These are phyloP conservation scores for Neofelis nebulosa DNA, from an alignment of 2,113 vertebrate genomes.

Conservation along the genomic window DNA sequence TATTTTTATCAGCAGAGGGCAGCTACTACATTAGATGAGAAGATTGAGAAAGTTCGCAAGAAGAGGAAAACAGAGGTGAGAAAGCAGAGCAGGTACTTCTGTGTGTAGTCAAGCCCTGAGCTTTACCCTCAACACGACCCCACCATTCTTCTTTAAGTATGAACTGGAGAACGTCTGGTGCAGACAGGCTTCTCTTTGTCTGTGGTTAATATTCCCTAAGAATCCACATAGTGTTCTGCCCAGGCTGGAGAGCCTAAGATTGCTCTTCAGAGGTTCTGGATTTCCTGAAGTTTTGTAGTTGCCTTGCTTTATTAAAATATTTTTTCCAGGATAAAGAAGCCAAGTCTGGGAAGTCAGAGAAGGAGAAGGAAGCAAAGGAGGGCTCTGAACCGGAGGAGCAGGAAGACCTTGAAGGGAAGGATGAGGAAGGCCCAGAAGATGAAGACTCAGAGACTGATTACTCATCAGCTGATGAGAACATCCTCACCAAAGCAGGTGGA, in stretches of 20 bases:
- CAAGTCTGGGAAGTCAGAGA: conserved; percentile 67
- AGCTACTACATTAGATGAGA: conserved; percentile 95
- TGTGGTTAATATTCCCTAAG: not conserved
- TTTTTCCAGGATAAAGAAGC: conserved; percentile 87
- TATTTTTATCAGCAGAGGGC: conserved; percentile 84
- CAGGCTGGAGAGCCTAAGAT: not conserved
- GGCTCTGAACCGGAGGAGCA: conserved; percentile 40
- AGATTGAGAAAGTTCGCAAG: conserved; percentile 95
- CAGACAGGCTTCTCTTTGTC: not conserved
- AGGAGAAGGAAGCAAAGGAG: conserved; percentile 10
- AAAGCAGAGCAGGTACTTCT: not conserved
- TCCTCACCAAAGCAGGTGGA: conserved; percentile 93
- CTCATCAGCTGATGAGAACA: conserved; percentile 89
- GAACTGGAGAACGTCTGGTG: not conserved
- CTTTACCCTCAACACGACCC: accelerated
- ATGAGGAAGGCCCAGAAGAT: conserved; percentile 75
- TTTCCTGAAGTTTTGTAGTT: not conserved
- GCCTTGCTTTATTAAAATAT: not conserved
- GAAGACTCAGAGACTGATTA: conserved; percentile 87
- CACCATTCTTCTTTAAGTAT: not conserved
- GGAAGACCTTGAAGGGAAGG: conserved; percentile 59
- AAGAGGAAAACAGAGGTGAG: conserved; percentile 86
- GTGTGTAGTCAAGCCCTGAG: accelerated
- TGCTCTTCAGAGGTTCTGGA: too few relatives aligned
- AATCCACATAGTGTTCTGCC: accelerated